phyloP scores from a whole-genome alignment of 2,888 invertebrate species.

The Stenurella melanura region DNA sequence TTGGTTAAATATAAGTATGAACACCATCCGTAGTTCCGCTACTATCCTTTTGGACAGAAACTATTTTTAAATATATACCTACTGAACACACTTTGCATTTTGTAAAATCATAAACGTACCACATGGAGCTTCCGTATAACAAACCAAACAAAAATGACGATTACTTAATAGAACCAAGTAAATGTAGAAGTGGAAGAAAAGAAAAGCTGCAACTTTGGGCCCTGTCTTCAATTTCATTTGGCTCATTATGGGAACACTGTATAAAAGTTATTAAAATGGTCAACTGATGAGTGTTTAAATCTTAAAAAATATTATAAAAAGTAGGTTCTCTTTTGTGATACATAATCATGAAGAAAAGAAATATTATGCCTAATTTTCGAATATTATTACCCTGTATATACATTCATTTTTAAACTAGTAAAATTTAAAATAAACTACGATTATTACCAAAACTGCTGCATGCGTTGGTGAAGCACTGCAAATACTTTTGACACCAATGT shows the following conservation, averaged over 20 bases:
- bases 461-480: no score
- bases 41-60: background rate
- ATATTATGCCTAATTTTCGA: no score
- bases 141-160: background rate
- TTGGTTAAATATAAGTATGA: background rate
- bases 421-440: no score
- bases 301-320: no score
- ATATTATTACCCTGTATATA: no score
- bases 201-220: no score
- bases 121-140: background rate
- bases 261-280: background rate
- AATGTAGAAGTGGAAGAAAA: background rate
- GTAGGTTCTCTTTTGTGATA: no score
- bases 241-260: background rate
- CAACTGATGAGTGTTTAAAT: background rate
- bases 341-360: no score
- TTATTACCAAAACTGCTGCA: no score
- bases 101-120: constrained; percentile 3
- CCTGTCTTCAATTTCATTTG: background rate
- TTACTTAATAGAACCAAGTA: background rate
- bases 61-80: constrained; percentile 20
- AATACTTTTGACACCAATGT: no score
- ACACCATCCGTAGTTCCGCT: background rate
- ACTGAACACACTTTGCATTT: constrained; percentile 22
- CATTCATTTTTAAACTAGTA: no score